Conservation (phyloP, 2,113 vertebrate species). For the Chiloscyllium plagiosum region DNA sequence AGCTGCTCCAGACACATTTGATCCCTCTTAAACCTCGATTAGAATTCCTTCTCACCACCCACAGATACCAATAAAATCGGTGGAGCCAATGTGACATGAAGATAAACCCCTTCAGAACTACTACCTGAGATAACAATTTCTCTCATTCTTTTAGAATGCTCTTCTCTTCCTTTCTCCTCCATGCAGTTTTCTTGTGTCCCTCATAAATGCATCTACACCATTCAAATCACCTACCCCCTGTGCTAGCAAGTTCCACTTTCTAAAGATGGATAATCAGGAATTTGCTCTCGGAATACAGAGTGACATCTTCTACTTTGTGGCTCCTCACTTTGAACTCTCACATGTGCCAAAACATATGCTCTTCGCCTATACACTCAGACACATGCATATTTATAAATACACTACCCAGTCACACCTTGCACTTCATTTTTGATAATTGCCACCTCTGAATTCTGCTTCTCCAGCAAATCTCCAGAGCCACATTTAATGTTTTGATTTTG, state of each 20-base stretch:
- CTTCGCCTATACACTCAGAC: background rate
- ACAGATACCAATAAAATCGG: too few species aligned
- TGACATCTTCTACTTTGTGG: background rate
- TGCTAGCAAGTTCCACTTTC: background rate
- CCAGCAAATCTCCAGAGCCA: too few species aligned
- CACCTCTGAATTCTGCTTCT: background rate
- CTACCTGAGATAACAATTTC: too few species aligned
- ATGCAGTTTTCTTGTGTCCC: background rate
- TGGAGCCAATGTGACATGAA: too few species aligned
- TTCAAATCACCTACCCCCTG: background rate
- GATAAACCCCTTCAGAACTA: too few species aligned
- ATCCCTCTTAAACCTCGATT: too few species aligned
- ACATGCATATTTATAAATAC: background rate
- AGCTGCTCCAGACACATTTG: too few species aligned
- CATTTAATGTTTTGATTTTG: background rate
- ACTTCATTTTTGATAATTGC: background rate
- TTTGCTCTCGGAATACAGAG: background rate
- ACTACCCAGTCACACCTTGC: background rate
- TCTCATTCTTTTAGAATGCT: background rate
- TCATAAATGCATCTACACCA: background rate
- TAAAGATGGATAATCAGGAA: background rate
- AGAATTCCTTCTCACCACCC: too few species aligned
- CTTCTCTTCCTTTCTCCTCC: background rate
- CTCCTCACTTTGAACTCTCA: background rate
- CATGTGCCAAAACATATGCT: background rate